Evolutionary conservation across 2,888 invertebrate genomes (phyloP), one percentile per base, ranked within the genome.

Genomic region (Fissipunctia ypsillon): DNA sequence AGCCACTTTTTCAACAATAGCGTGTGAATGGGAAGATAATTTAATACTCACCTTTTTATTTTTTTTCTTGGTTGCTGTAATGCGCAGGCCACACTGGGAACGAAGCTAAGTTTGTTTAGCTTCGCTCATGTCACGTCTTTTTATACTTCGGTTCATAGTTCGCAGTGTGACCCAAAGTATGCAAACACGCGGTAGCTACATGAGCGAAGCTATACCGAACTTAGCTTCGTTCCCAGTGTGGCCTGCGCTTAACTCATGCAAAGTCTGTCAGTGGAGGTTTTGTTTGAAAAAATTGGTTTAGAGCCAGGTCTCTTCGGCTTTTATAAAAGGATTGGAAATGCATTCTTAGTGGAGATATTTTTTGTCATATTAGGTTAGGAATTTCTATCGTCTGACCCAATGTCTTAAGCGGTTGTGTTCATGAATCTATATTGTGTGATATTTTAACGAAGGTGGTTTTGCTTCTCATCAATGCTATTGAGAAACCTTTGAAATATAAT

Each of bases 11-110:
- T 76, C 59, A 63, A 83, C 60, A 71, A 78, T 71, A 64, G 78
- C 35, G 45, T 86, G 66, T 28, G 71, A 80, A 72, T 68, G 63
- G 63, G 73, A 73, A 71, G 84, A 78, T 78, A 81, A 81, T 84
- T 84, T 84, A 70, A 70, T 66, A 81, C 74, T 73, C 61, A 54
- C 43, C 25, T 57, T 73, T 73, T 78, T 35, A 41, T 79, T 69
- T 68, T 35, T 72, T 76, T 72, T 45, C 59, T 71, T 41, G 35
- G 48, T 56, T 35, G 14, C 64, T 41, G 57, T 66, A n/a, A n/a
- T n/a, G n/a, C n/a, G n/a, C n/a, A n/a, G n/a, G n/a, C n/a, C n/a
- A n/a, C n/a, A n/a, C n/a, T n/a, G n/a, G n/a, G n/a, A n/a, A n/a
- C n/a, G n/a, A n/a, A n/a, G n/a, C n/a, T n/a, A n/a, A n/a, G n/a